A percentile compares a stretch with the other conserved stretches of the same genome.
phyloP scores from a whole-genome alignment of 2,797 vertebrate genomes.

The Oreortyx pictus region DNA sequence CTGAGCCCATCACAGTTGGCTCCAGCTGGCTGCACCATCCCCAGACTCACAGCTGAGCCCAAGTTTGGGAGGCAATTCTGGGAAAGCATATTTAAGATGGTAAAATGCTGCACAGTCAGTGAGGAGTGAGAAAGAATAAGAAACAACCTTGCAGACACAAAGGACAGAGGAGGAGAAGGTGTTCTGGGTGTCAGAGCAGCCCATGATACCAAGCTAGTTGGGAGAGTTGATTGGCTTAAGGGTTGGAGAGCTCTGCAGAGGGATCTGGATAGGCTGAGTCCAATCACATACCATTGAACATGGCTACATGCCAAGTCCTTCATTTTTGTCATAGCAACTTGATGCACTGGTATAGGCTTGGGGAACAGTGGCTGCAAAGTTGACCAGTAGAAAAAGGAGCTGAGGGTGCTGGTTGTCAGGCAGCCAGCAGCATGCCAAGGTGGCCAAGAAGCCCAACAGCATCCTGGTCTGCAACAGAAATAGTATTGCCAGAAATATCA shows the following conservation, averaged over 20 bases:
- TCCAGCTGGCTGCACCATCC: neutral
- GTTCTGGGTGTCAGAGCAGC: neutral
- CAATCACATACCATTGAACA: neutral
- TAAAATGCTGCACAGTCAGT: neutral
- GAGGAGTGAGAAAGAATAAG: accelerated
- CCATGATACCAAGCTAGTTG: neutral
- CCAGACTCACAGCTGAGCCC: neutral
- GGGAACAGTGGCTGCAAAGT: neutral
- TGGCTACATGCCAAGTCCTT: no score
- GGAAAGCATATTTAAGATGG: neutral
- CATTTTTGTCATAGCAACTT: neutral
- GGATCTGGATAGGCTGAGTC: neutral
- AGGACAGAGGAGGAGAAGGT: neutral
- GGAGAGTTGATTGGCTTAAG: neutral
- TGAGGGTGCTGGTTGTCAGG: neutral
- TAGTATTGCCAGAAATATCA: neutral
- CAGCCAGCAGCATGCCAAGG: neutral
- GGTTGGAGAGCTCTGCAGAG: neutral
- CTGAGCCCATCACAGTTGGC: neutral
- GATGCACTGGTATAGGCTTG: neutral
- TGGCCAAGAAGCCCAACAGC: neutral
- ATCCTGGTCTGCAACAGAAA: neutral
- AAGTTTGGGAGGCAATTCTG: neutral
- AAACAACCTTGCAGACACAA: neutral
- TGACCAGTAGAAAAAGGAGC: neutral